These are phyloP conservation scores for Mastomys coucha DNA, from an alignment of 2,113 vertebrate genomes.

Conservation along the genomic window DNA sequence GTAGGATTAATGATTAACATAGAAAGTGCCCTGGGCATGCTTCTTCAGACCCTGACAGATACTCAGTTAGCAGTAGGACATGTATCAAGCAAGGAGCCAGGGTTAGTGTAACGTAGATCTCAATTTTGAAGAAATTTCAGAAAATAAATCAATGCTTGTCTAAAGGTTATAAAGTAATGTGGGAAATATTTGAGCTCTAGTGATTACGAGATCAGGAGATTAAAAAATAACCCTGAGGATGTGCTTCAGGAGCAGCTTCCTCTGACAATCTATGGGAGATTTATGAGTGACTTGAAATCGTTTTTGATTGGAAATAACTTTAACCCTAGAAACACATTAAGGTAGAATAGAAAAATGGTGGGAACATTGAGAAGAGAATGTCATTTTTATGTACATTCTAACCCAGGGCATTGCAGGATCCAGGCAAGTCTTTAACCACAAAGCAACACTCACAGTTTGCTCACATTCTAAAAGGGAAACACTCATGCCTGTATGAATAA, in stretches of 20 bases:
- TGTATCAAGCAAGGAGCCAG: conserved; percentile 49
- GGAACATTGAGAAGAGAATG: background rate
- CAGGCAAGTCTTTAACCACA: background rate
- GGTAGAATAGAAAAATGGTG: background rate
- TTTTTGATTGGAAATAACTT: conserved; percentile 71
- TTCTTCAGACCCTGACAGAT: background rate
- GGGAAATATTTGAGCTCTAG: conserved; percentile 72
- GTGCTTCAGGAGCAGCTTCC: conserved; percentile 52
- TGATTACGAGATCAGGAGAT: conserved; percentile 80
- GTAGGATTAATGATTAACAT: conserved; percentile 43
- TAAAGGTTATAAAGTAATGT: conserved; percentile 76
- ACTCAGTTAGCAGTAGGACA: conserved; percentile 20
- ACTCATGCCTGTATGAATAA: background rate
- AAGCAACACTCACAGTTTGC: background rate
- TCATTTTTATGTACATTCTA: background rate
- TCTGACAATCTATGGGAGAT: conserved; percentile 59
- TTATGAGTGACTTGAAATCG: conserved; percentile 68
- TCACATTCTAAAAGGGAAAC: conserved; percentile 20
- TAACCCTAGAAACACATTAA: conserved; percentile 56
- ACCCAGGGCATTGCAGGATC: background rate
- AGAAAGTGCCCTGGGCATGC: background rate
- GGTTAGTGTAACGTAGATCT: conserved; percentile 44
- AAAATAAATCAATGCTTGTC: conserved; percentile 80
- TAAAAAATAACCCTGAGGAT: conserved; percentile 71
- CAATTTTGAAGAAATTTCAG: conserved; percentile 68